Conservation (phyloP, 2,113 vertebrate genomes). For the Zapus hudsonius region DNA sequence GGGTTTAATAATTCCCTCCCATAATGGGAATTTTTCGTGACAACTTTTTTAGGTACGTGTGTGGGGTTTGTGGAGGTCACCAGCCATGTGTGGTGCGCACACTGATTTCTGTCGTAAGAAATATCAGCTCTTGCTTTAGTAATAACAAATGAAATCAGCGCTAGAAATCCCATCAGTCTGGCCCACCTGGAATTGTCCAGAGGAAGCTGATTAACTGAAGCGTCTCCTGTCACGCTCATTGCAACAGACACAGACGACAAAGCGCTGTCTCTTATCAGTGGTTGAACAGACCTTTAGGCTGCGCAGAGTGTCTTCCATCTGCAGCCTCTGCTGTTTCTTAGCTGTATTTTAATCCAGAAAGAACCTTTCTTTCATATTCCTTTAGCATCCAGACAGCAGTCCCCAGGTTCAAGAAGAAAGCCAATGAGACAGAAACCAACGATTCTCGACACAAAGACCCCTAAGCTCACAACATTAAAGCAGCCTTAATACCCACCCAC, state of each 20-base stretch:
- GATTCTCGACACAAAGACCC: too few species aligned
- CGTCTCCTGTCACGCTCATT: not conserved
- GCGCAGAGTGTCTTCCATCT: not conserved
- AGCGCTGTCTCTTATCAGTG: not conserved
- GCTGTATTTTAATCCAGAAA: not conserved
- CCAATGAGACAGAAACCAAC: too few species aligned
- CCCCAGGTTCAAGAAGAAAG: too few species aligned
- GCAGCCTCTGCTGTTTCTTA: not conserved
- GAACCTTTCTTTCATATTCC: too few species aligned
- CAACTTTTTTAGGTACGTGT: conserved; percentile 4
- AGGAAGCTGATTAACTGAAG: conserved; percentile 28
- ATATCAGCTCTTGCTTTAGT: fast-evolving
- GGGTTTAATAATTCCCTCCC: conserved; percentile 26
- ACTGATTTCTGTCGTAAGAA: conserved; percentile 51
- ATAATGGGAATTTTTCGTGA: not conserved
- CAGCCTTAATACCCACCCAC: too few species aligned
- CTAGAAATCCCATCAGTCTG: conserved; percentile 34
- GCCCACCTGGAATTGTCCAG: conserved; percentile 52
- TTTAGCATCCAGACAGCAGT: too few species aligned
- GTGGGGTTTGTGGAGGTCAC: too few species aligned
- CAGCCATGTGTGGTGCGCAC: not conserved
- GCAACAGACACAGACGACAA: not conserved
- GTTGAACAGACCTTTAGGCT: not conserved
- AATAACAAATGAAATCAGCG: conserved; percentile 56
- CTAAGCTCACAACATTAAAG: too few species aligned